phyloP scores from a whole-genome alignment of 2,113 vertebrate genomes.

The Mandrillus leucophaeus region DNA sequence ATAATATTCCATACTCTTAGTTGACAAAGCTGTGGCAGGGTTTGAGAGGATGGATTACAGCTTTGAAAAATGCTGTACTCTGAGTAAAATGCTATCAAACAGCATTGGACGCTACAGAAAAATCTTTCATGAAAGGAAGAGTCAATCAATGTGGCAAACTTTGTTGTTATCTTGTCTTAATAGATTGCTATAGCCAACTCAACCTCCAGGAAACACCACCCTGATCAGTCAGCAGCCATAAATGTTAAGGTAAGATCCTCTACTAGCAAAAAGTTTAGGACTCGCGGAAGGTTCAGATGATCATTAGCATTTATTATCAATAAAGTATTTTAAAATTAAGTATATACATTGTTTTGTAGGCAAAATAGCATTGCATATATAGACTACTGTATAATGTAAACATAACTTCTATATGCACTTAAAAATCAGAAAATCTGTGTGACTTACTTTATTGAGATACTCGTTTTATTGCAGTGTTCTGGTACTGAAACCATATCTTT shows the following conservation, averaged over 20 bases:
- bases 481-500: not conserved
- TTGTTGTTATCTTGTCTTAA: not conserved
- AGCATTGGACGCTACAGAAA: not conserved
- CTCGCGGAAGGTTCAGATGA: not conserved
- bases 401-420: not conserved
- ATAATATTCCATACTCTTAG: not conserved
- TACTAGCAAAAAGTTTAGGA: not conserved
- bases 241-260: not conserved
- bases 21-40: not conserved
- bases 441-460: not conserved
- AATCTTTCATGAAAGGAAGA: not conserved
- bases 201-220: not conserved
- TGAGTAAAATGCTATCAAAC: not conserved
- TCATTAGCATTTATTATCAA: not conserved
- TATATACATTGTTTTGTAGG: not conserved
- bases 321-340: not conserved
- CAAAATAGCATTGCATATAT: not conserved
- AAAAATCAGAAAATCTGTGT: not conserved
- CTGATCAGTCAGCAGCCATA: not conserved
- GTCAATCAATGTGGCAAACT: not conserved
- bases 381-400: not conserved
- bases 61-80: not conserved
- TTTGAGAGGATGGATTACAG: not conserved
- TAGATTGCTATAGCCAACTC: not conserved
- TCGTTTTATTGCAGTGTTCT: not conserved